phyloP scores from a whole-genome alignment of 2,888 invertebrate genomes.

The Drosophila birchii region DNA sequence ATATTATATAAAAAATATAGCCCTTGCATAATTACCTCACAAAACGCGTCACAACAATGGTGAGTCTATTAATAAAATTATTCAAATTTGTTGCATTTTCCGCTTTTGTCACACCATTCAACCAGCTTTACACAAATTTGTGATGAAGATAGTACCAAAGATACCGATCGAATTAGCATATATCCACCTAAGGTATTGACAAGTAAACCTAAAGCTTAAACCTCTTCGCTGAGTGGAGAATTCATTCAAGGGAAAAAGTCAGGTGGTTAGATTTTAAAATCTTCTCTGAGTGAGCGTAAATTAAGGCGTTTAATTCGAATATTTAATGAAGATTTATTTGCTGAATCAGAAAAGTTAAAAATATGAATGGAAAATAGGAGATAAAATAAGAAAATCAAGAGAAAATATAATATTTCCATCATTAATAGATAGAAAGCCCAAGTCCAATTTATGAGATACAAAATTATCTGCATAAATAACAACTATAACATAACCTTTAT shows the following conservation, averaged over 20 bases:
- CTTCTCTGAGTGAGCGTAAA: background rate
- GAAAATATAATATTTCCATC: background rate
- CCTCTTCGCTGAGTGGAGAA: conserved; percentile 1
- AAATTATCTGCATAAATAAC: background rate
- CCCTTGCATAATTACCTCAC: conserved; percentile 18
- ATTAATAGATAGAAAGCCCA: rapidly evolving
- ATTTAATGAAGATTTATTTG: conserved; percentile 6
- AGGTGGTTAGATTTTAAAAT: background rate
- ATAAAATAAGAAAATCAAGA: background rate
- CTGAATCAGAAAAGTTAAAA: background rate
- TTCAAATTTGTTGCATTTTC: conserved; percentile 23
- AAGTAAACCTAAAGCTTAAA: background rate
- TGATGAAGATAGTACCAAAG: conserved; percentile 6
- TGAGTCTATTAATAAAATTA: conserved; percentile 24
- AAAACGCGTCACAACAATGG: conserved; percentile 31
- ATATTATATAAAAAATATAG: background rate
- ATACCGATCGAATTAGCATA: conserved; percentile 24
- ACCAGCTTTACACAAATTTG: conserved; percentile 25
- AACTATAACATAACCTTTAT: no score
- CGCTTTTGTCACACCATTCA: conserved; percentile 36
- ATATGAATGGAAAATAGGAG: background rate
- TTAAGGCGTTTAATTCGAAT: conserved; percentile 10
- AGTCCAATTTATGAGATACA: background rate
- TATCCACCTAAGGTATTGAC: conserved; percentile 8
- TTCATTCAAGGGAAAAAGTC: conserved; percentile 2